Evolutionary conservation across 1,140 invertebrate species (phyloP).

Genomic region (Samia ricini): DNA sequence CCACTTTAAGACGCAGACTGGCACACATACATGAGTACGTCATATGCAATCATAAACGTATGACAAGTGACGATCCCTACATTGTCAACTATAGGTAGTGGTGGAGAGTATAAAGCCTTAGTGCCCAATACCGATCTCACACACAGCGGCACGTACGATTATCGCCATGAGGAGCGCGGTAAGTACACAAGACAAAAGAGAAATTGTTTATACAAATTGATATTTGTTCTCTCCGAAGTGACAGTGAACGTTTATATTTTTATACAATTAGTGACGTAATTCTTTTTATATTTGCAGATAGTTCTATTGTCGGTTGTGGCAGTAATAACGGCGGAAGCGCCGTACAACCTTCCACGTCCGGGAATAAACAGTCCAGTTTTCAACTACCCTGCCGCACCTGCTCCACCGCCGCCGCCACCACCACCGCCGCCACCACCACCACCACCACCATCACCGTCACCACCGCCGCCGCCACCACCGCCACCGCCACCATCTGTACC

Average conservation of each 20-base stretch:
- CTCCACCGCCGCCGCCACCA: slow-evolving; percentile 20
- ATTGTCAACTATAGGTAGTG: slow-evolving; percentile 28
- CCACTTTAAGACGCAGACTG: slow-evolving; percentile 5
- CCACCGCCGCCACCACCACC: slow-evolving; percentile 15
- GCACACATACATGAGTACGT: not conserved
- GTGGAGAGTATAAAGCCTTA: slow-evolving; percentile 58
- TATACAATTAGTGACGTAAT: not conserved
- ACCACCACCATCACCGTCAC: slow-evolving; percentile 15
- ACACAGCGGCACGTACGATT: slow-evolving; percentile 43
- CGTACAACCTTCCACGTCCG: slow-evolving; percentile 57
- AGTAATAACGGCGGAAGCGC: slow-evolving; percentile 52
- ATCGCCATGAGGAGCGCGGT: slow-evolving; percentile 64
- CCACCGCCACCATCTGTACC: slow-evolving; percentile 11
- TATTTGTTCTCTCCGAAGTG: slow-evolving; percentile 1
- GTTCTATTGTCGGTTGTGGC: slow-evolving; percentile 50
- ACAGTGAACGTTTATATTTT: not conserved
- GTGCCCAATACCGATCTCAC: slow-evolving; percentile 21
- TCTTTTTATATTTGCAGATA: slow-evolving; percentile 47
- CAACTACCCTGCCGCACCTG: slow-evolving; percentile 32
- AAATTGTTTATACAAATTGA: slow-evolving; percentile 30
- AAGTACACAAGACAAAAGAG: slow-evolving; percentile 51
- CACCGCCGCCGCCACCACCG: slow-evolving; percentile 17
- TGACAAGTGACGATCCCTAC: not conserved
- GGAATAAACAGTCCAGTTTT: slow-evolving; percentile 43
- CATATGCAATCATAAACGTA: slow-evolving; percentile 4